Evolutionary conservation across 2,797 vertebrate species (phyloP), one percentile per base, ranked within the genome.

Genomic region (Pristis pectinata): DNA sequence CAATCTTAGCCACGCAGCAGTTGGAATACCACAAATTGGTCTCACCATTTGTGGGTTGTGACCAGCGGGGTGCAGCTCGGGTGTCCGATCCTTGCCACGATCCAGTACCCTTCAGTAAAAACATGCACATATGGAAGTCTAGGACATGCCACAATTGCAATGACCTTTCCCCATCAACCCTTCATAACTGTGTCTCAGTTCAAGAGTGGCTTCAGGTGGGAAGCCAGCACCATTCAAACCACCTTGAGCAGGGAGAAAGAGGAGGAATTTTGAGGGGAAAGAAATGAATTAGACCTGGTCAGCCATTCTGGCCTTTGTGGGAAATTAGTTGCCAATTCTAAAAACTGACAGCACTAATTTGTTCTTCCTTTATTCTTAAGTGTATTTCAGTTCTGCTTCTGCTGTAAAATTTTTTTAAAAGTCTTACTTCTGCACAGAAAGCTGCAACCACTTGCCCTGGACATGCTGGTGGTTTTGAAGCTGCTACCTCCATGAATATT

Each of bases 321-420:
- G 83, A 59, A 27, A 56, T 59, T 59, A 7, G 83, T 30, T 34
- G 59, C 53, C 30, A 87, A 87, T 87, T n/a, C 83, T 83, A 87
- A 87, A 49, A 87, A 30, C 87, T 49, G 83, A 87, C 30, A n/a
- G 0, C 27, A 11, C 27, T 53, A 59, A 34, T 59, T 87, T 87
- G 83, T 59, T 87, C 83, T 59, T 87, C 83, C 83, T 59, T 56
- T 87, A 56, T 87, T 53, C 49, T 85, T 85, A 85, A 15, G 49
- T 30, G 49, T 56, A 56, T 56, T 85, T 85, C 53, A 59, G 83
- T 87, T 87, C 83, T 53, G 10, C 53, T 87, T 87, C 53, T 87
- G 83, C 53, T 87, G 83, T 59, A 56, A 87, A 53, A 56, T 87
- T 87, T 15, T 59, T 17, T 53, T 61, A 89, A 89, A 89, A 64